These are phyloP conservation scores for Malacoctenus gilli DNA, from an alignment of 2,797 vertebrate genomes.

Conservation along the genomic window DNA sequence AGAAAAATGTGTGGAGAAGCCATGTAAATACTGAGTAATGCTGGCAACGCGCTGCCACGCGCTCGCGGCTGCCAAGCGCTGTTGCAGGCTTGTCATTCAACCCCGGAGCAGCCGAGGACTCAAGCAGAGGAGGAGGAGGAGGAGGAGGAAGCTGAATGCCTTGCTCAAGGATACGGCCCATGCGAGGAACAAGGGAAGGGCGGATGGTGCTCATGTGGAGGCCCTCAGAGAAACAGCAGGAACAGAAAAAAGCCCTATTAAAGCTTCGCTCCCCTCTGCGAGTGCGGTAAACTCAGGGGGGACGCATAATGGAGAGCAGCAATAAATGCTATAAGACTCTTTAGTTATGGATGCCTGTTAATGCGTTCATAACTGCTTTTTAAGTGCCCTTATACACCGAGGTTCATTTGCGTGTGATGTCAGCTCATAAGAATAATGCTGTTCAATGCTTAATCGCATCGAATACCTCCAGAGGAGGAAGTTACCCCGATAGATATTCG, in stretches of 20 bases:
- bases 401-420: background rate
- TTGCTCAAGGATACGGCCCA: constrained; percentile 25
- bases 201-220: constrained; percentile 1
- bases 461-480: background rate
- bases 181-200: constrained; percentile 2
- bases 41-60: background rate
- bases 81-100: background rate
- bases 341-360: background rate
- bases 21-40: constrained; percentile 11
- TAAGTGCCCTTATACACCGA: background rate
- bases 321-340: background rate
- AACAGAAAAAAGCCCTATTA: background rate
- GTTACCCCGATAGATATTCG: background rate
- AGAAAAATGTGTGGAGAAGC: constrained; percentile 1
- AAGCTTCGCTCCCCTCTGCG: constrained; percentile 1
- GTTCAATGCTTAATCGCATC: background rate
- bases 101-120: background rate
- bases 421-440: background rate
- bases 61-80: background rate
- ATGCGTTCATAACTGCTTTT: background rate
- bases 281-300: background rate
- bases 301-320: constrained; percentile 2
- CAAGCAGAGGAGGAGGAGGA: background rate
- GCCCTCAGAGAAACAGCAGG: constrained; percentile 1
- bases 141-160: constrained; percentile 21